Evolutionary conservation across 1,140 invertebrate species (phyloP).

Genomic region (Lepidostoma basale): DNA sequence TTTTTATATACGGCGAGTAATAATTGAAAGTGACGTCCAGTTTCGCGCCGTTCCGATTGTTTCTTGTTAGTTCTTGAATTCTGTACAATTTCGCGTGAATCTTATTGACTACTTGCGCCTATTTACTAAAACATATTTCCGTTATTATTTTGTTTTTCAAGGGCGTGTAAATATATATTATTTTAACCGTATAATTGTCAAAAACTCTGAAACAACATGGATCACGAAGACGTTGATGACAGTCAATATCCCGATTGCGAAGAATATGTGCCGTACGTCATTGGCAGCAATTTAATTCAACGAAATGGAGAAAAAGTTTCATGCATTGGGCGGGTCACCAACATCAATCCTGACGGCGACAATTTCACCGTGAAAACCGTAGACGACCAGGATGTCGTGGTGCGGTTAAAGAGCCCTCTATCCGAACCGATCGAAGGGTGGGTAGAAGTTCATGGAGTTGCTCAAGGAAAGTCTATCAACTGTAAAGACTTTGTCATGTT

Average conservation of each 20-base stretch:
- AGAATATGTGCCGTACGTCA: conserved; percentile 57
- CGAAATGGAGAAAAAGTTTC: conserved; percentile 57
- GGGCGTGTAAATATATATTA: not conserved
- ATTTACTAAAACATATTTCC: no score
- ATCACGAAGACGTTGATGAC: conserved; percentile 56
- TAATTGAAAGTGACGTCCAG: no score
- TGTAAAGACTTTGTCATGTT: conserved; percentile 58
- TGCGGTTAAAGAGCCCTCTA: conserved; percentile 52
- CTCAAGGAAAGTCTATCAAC: conserved; percentile 55
- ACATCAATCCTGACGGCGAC: conserved; percentile 52
- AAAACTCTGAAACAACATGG: conserved; percentile 47
- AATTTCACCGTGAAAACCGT: conserved; percentile 54
- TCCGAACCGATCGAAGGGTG: conserved; percentile 56
- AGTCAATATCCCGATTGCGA: conserved; percentile 57
- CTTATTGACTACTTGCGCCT: no score
- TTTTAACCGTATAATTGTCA: not conserved
- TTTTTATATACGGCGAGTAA: no score
- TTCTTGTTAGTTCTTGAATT: no score
- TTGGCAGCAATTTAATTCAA: conserved; percentile 53
- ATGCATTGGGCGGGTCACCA: conserved; percentile 56
- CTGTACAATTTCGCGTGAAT: no score
- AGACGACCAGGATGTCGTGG: conserved; percentile 55
- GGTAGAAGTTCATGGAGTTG: conserved; percentile 57
- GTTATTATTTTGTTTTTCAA: not conserved
- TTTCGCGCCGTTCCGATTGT: no score